Evolutionary conservation across 1,140 invertebrate genomes (phyloP).

Genomic region (Pachyrhynchus sulphureomaculatus): DNA sequence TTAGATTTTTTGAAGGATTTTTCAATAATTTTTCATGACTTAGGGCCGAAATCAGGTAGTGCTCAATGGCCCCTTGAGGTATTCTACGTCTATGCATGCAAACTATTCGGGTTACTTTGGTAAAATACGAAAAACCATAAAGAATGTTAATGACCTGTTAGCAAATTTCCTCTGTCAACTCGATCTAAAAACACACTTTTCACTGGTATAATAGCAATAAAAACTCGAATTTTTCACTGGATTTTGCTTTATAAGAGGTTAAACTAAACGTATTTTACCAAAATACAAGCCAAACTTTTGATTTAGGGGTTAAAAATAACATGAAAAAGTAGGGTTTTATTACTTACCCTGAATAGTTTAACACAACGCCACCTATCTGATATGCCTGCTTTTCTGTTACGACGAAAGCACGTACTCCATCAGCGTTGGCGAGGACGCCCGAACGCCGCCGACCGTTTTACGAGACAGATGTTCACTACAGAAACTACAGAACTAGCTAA

Average conservation of each 20-base stretch:
- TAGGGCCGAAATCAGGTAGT: neutral
- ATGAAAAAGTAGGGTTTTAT: slow-evolving; percentile 46
- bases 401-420: slow-evolving; percentile 48
- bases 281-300: slow-evolving; percentile 26
- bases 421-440: slow-evolving; percentile 38
- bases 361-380: slow-evolving; percentile 49
- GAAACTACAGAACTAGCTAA: slow-evolving; percentile 29
- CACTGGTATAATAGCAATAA: slow-evolving; percentile 20
- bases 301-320: slow-evolving; percentile 35
- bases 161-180: slow-evolving; percentile 43
- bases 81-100: slow-evolving; percentile 3
- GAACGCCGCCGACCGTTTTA: slow-evolving; percentile 36
- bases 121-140: slow-evolving; percentile 38
- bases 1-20: neutral
- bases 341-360: slow-evolving; percentile 45
- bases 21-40: neutral
- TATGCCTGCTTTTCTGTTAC: slow-evolving; percentile 44
- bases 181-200: slow-evolving; percentile 37
- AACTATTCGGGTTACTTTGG: slow-evolving; percentile 4
- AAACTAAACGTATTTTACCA: slow-evolving; percentile 12
- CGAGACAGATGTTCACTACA: slow-evolving; percentile 42
- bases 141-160: slow-evolving; percentile 50
- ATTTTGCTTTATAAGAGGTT: slow-evolving; percentile 7
- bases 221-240: slow-evolving; percentile 7
- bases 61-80: neutral